A percentile compares a stretch with the other conserved stretches of the same genome.
phyloP scores from a whole-genome alignment of 1,140 invertebrate species.

The Nymphalis io region DNA sequence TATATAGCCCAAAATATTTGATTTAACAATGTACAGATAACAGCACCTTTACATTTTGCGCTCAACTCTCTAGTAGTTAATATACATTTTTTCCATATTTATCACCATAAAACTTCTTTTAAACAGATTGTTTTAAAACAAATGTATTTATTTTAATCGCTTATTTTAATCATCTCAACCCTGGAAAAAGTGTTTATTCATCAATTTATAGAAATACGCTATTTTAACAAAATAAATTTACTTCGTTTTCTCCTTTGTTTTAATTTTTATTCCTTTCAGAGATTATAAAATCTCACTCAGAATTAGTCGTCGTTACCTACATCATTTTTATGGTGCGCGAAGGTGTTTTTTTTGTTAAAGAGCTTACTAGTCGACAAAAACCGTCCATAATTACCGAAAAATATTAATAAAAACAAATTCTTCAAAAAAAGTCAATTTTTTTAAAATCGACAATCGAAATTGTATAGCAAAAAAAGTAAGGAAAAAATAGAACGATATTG shows the following conservation, averaged over 20 bases:
- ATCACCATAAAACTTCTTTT: no score
- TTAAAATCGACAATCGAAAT: not conserved
- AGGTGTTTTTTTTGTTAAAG: constrained; percentile 40
- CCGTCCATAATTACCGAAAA: not conserved
- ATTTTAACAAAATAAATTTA: not conserved
- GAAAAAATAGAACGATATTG: no score
- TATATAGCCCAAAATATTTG: no score
- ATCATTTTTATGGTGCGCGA: constrained; percentile 33
- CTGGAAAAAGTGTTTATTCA: no score
- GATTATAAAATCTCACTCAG: not conserved
- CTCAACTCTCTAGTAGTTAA: no score
- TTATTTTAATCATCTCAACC: no score
- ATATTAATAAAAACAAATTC: not conserved
- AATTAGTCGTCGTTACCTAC: constrained; percentile 25
- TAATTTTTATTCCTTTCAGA: not conserved
- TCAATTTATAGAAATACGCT: no score
- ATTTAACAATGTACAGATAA: no score
- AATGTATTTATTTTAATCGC: no score
- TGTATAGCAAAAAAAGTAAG: not conserved
- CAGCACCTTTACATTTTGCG: no score
- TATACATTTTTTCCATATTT: no score
- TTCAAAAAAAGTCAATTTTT: constrained; percentile 14
- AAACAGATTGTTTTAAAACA: no score
- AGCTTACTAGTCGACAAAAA: constrained; percentile 35
- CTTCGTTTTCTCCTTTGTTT: not conserved